These are phyloP conservation scores for Dryococelus australis DNA, from an alignment of 2,888 invertebrate genomes.

Conservation along the genomic window DNA sequence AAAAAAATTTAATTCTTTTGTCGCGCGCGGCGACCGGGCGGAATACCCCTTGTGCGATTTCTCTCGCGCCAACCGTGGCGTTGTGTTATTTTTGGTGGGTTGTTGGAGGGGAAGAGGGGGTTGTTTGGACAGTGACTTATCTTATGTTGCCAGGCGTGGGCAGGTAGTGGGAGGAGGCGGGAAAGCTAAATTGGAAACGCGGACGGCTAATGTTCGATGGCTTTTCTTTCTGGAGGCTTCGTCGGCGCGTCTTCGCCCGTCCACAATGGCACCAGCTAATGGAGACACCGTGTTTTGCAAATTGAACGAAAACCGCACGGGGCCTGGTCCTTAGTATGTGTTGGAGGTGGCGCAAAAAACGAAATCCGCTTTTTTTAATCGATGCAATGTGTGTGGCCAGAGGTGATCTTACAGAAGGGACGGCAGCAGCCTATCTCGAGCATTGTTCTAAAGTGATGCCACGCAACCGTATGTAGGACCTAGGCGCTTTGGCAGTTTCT, in stretches of 20 bases:
- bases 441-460: too few species aligned
- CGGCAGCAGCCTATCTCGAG: too few species aligned
- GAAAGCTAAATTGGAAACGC: slow-evolving; percentile 1
- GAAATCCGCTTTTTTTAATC: not conserved
- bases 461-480: too few species aligned
- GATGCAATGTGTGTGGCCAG: not conserved
- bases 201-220: not conserved
- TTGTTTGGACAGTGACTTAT: not conserved
- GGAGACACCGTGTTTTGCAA: not conserved
- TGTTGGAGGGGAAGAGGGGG: too few species aligned
- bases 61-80: not conserved
- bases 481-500: too few species aligned
- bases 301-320: not conserved
- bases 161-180: not conserved
- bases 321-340: not conserved
- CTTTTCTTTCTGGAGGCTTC: not conserved
- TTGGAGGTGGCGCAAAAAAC: not conserved
- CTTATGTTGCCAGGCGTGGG: not conserved
- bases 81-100: not conserved
- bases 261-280: not conserved
- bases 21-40: not conserved
- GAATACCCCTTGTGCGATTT: not conserved
- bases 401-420: too few species aligned
- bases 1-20: not conserved
- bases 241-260: not conserved